phyloP scores from a whole-genome alignment of 2,113 vertebrate genomes.

The Rhinopithecus roxellana region DNA sequence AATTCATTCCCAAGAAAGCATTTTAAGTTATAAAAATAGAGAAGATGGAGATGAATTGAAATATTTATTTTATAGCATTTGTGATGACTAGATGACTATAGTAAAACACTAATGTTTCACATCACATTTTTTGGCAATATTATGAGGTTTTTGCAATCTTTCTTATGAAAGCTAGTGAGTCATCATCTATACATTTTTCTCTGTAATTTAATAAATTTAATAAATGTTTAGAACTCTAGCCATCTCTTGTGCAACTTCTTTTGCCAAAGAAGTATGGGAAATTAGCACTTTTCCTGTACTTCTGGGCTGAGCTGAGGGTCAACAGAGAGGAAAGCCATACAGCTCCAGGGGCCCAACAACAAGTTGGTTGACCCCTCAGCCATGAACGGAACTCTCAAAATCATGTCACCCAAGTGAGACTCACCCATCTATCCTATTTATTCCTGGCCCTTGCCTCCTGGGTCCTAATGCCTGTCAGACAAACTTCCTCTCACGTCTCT shows the following conservation, averaged over 20 bases:
- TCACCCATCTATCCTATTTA: too few species aligned
- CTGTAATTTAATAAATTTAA: not conserved
- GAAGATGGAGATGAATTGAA: not conserved
- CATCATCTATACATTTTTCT: not conserved
- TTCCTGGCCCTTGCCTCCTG: too few species aligned
- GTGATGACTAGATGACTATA: not conserved
- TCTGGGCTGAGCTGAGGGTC: too few species aligned
- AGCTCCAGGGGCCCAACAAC: too few species aligned
- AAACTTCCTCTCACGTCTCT: too few species aligned
- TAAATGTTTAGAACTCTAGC: not conserved
- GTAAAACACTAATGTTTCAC: not conserved
- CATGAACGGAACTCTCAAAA: too few species aligned
- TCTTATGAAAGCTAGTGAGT: not conserved
- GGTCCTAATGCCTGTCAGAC: too few species aligned
- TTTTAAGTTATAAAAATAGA: not conserved
- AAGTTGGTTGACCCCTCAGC: too few species aligned
- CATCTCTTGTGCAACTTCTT: not conserved
- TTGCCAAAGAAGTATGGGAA: not conserved
- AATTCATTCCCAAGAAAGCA: not conserved
- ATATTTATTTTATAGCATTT: not conserved
- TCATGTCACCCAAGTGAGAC: too few species aligned
- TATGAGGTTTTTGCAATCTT: not conserved
- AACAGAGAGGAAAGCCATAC: too few species aligned
- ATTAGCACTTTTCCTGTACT: not conserved
- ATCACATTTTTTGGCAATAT: not conserved